Base-by-base conservation (phyloP, 1,140 invertebrate species). In the Steinernema feltiae region DNA sequence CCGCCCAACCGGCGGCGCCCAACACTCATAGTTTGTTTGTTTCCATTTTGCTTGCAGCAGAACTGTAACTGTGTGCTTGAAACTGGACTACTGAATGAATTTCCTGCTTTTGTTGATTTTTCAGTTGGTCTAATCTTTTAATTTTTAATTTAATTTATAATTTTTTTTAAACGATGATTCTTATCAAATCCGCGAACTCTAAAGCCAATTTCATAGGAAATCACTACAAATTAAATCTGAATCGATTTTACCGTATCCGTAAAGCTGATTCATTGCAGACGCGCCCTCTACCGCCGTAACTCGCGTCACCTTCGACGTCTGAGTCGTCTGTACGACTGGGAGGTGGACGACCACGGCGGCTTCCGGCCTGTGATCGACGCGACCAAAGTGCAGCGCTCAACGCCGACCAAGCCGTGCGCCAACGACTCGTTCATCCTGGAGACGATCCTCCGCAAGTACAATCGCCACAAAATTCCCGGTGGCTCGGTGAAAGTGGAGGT, bases 401-500 rank as follows among this genome's bases (percentile, higher is more conserved):
- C 74, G 53, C 48, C 30, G 31, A 24, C 27, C 72, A 32, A 48
- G 32, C 46, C 77, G 21, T 85, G 84, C 71, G 76, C 83, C 30
- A 85, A 85, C 76, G 84, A 85, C 74, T 85, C 85, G 1, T 77
- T 80, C 48, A 86, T 85, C 70, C 71, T 85, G 31, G 76, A 84
- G 30, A 86, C 77, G 7, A 85, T 85, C 73, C 74, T 86, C 31
- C 48, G 71, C 69, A 80, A 79, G 24, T 85, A 85, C 69, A 85
- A 86, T 73, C 73, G 81, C 35, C 84, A 85, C 74, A 85, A 85
- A 71, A 86, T 85, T 41, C 84, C 84, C 1, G 82, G 83, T n/a
- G 80, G 83, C 31, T 73, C 83, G 70, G 83, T 84, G 12, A 71
- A 82, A 75, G 83, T 84, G 12, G 30, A 24, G 18, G 80, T 83